phyloP scores from a whole-genome alignment of 2,797 vertebrate species.

The Monodelphis domestica region DNA sequence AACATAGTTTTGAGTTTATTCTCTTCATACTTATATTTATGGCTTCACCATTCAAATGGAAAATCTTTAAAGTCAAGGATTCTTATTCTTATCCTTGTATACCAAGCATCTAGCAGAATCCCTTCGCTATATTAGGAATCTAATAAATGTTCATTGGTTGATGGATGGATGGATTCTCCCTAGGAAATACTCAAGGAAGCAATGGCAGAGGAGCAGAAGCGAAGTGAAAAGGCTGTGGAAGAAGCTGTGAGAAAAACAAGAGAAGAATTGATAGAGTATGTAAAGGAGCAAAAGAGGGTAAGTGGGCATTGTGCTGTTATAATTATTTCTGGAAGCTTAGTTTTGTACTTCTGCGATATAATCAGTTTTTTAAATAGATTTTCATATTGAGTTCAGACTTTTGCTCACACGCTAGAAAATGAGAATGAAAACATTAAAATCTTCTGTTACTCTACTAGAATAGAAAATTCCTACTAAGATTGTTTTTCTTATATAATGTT shows the following conservation, averaged over 20 bases:
- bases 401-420: background rate
- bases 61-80: background rate
- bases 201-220: slow-evolving; percentile 84
- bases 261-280: slow-evolving; percentile 85
- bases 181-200: slow-evolving; percentile 85
- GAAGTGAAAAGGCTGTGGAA: slow-evolving; percentile 83
- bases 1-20: background rate
- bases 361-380: background rate
- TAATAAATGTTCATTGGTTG: background rate
- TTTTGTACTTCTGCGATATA: slow-evolving; percentile 17
- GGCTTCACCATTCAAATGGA: background rate
- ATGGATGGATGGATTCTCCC: background rate
- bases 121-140: background rate
- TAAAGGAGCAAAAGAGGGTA: slow-evolving; percentile 87
- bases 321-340: slow-evolving; percentile 33
- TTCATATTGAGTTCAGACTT: background rate
- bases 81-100: background rate
- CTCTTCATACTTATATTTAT: background rate
- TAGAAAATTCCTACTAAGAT: background rate
- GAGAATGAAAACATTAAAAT: slow-evolving; percentile 1
- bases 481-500: slow-evolving; percentile 3
- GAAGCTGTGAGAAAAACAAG: slow-evolving; percentile 84
- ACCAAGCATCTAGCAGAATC: background rate
- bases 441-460: slow-evolving; percentile 11
- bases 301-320: slow-evolving; percentile 64